phyloP scores from a whole-genome alignment of 2,113 vertebrate species.

The Actinemys pallida region DNA sequence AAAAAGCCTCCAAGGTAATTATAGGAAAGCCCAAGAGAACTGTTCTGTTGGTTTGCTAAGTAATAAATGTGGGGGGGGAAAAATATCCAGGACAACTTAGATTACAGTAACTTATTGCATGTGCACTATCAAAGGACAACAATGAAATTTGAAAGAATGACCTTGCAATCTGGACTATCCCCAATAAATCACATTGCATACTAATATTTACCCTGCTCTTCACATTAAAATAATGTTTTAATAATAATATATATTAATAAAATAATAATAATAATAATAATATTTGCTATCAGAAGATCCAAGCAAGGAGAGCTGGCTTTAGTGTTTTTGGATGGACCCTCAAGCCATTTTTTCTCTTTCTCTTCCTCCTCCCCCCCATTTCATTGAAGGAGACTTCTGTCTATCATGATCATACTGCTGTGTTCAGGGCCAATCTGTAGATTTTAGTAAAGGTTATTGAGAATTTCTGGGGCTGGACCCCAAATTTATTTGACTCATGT shows the following conservation, averaged over 20 bases:
- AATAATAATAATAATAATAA: too few relatives aligned
- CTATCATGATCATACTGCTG: accelerated
- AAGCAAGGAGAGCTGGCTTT: not conserved
- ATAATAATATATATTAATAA: too few relatives aligned
- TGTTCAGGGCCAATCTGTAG: not conserved
- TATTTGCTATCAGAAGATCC: not conserved
- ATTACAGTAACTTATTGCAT: not conserved
- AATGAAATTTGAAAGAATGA: not conserved
- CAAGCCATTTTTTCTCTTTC: not conserved
- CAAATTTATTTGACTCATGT: too few relatives aligned
- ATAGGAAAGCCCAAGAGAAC: not conserved
- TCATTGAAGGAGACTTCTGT: too few relatives aligned
- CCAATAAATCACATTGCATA: not conserved
- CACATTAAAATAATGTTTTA: not conserved
- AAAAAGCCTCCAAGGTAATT: too few relatives aligned
- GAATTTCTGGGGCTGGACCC: too few relatives aligned
- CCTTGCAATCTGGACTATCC: not conserved
- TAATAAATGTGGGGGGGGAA: not conserved
- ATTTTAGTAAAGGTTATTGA: too few relatives aligned
- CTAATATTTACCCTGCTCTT: not conserved
- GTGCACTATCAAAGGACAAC: not conserved
- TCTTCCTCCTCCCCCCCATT: not conserved
- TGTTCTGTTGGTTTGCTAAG: accelerated
- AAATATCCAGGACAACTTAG: not conserved
- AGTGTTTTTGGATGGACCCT: not conserved